phyloP scores from a whole-genome alignment of 1,140 invertebrate genomes.

The Thaumatotibia leucotreta region DNA sequence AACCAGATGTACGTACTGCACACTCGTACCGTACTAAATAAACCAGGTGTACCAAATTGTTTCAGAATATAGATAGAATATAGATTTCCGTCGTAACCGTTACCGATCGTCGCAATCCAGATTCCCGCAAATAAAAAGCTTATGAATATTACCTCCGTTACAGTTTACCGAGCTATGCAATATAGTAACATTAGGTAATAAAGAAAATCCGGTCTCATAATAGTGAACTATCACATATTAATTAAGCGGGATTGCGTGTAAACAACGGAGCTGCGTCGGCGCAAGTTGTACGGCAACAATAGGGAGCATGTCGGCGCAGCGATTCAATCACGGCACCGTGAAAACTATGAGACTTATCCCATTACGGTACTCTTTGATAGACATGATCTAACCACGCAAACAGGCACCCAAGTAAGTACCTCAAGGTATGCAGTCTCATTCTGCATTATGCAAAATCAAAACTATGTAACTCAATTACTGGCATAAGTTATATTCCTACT shows the following conservation, averaged over 20 bases:
- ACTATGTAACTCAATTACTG: neutral
- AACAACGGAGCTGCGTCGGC: constrained; percentile 25
- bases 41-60: too few species aligned
- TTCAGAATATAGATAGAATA: too few species aligned
- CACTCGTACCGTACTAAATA: too few species aligned
- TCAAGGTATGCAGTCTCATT: neutral
- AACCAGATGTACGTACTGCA: too few species aligned
- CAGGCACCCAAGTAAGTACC: neutral
- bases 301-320: constrained; percentile 20
- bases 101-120: neutral
- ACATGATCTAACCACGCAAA: constrained; percentile 14
- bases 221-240: constrained; percentile 8
- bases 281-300: constrained; percentile 32
- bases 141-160: neutral
- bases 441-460: neutral
- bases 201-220: constrained; percentile 7
- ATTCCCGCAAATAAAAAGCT: neutral
- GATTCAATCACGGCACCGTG: constrained; percentile 30
- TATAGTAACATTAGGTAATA: neutral
- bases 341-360: constrained; percentile 33
- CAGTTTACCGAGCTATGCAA: neutral
- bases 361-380: constrained; percentile 29
- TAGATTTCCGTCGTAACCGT: neutral
- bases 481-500: neutral
- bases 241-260: constrained; percentile 26